Conservation (phyloP, 2,797 vertebrate species). For the Alectoris magna region DNA sequence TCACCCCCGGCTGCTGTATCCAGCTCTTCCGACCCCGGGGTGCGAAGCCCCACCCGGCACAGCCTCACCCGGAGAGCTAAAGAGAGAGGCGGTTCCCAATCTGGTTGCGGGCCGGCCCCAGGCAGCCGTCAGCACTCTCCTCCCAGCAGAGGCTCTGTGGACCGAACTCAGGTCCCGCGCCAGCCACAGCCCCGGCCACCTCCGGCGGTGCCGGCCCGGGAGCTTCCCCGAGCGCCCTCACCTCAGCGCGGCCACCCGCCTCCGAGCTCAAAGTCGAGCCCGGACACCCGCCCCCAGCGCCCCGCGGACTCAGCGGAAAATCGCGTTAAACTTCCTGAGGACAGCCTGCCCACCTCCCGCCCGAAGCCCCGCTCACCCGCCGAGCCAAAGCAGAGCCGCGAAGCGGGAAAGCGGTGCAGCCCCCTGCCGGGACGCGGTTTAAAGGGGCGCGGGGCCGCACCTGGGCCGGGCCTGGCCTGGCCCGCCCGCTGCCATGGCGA, state of each 20-base stretch:
- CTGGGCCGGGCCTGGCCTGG: background rate
- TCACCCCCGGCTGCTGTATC: background rate
- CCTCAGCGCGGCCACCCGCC: background rate
- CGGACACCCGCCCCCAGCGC: background rate
- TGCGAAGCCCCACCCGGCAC: no score
- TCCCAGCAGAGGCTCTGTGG: background rate
- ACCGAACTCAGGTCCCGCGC: background rate
- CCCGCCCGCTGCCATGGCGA: background rate
- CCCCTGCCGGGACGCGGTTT: fast-evolving
- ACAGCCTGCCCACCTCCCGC: background rate
- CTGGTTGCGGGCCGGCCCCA: background rate
- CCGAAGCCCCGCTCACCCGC: background rate
- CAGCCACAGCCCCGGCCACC: no score
- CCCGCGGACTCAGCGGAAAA: slow-evolving; percentile 37
- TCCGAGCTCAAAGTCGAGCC: background rate
- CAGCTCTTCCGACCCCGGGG: background rate
- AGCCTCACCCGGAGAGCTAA: no score
- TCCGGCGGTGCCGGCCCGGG: no score
- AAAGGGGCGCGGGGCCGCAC: background rate
- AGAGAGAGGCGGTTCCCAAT: no score
- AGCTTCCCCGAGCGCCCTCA: background rate
- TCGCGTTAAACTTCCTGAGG: slow-evolving; percentile 51
- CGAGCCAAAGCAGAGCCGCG: fast-evolving
- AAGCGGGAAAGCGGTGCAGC: fast-evolving
- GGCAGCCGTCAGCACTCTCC: background rate